phyloP scores from a whole-genome alignment of 1,140 invertebrate genomes.

The Teleopsis dalmanni region DNA sequence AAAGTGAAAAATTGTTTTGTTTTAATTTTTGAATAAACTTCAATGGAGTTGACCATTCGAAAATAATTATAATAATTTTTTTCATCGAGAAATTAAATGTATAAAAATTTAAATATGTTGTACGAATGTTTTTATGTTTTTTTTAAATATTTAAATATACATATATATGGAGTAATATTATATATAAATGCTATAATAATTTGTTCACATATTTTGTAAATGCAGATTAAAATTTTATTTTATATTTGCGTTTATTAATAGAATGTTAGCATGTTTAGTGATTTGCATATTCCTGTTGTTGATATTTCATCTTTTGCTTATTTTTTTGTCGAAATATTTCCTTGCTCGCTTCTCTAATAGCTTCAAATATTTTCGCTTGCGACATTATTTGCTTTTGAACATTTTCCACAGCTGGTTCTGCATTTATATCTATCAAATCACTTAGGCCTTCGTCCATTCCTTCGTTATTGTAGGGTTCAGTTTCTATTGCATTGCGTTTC shows the following conservation, averaged over 20 bases:
- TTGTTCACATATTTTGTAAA: not conserved
- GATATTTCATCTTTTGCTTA: constrained; percentile 30
- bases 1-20: no score
- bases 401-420: constrained; percentile 62
- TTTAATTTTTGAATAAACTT: no score
- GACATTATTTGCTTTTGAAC: constrained; percentile 65
- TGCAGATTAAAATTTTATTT: not conserved
- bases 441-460: constrained; percentile 53
- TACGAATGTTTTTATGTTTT: no score
- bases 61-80: no score
- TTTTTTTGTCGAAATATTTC: constrained; percentile 54
- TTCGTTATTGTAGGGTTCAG: constrained; percentile 25
- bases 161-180: no score
- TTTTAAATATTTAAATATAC: no score
- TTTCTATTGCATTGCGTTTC: constrained; percentile 33
- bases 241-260: not conserved
- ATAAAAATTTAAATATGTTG: no score
- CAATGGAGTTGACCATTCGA: no score
- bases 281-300: constrained; percentile 14
- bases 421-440: constrained; percentile 55
- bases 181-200: not conserved
- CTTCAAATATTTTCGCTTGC: constrained; percentile 68
- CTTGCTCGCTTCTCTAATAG: constrained; percentile 63
- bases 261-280: not conserved
- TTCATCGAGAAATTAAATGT: no score